Percentiles rank a stretch among this genome's conserved stretches.
Evolutionary conservation across 1,140 invertebrate species (phyloP).

Genomic region (Orchestia grillus): DNA sequence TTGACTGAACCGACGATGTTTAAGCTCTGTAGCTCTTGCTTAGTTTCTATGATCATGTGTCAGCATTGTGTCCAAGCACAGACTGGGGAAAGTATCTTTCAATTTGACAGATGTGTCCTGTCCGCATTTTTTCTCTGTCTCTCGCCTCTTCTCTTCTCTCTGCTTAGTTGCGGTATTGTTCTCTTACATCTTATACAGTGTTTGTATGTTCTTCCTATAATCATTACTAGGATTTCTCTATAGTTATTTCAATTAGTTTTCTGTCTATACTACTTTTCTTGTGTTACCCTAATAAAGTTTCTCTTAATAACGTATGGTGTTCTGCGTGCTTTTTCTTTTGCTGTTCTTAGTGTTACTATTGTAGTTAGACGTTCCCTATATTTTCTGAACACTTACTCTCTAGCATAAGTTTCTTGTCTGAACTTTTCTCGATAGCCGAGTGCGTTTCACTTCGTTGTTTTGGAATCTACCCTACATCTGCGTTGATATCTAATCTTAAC

Average conservation of each 20-base stretch:
- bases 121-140: conserved; percentile 61
- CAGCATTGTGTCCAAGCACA: background rate
- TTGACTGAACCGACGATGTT: background rate
- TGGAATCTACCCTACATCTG: conserved; percentile 15
- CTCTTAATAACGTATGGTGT: conserved; percentile 16
- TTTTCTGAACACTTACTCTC: conserved; percentile 13
- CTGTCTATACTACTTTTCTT: conserved; percentile 8
- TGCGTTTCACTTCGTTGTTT: conserved; percentile 24
- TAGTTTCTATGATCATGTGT: background rate
- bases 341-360: conserved; percentile 46
- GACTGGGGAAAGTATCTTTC: conserved; percentile 58
- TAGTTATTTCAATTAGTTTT: background rate
- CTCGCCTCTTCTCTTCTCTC: conserved; percentile 52
- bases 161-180: conserved; percentile 29
- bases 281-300: conserved; percentile 31
- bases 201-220: conserved; percentile 33
- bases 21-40: background rate
- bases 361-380: conserved; percentile 33
- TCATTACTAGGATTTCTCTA: conserved; percentile 9
- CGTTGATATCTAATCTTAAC: background rate
- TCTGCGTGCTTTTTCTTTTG: conserved; percentile 28
- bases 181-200: conserved; percentile 27
- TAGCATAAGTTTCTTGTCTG: conserved; percentile 41
- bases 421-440: background rate
- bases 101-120: conserved; percentile 51